These are phyloP conservation scores for Mesocentrotus franciscanus DNA, from an alignment of 53 echinoderm and acorn worm genomes.

Conservation along the genomic window DNA sequence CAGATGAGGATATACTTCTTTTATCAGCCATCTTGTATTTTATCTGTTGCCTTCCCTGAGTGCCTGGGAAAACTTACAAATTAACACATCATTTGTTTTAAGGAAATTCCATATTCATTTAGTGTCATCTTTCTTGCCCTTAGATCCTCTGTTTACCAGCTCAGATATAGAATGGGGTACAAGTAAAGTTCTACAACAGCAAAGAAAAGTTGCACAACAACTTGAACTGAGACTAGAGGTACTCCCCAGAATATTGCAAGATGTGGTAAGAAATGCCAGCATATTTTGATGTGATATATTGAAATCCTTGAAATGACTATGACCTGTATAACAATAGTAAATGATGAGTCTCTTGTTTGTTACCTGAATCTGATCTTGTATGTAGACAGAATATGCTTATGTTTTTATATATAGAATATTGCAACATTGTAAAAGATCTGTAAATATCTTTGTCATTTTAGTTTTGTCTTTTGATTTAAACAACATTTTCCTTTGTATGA, in stretches of 20 bases:
- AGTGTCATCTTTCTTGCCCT: neutral
- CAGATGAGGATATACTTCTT: neutral
- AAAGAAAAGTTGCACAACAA: slow-evolving; percentile 71
- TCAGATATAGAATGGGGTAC: slow-evolving; percentile 88
- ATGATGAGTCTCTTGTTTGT: neutral
- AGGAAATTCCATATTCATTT: neutral
- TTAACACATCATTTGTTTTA: neutral
- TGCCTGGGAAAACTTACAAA: neutral
- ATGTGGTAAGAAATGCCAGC: slow-evolving; percentile 79
- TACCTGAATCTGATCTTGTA: too few relatives aligned
- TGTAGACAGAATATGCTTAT: neutral
- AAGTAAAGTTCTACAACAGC: slow-evolving; percentile 77
- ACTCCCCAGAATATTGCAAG: slow-evolving; percentile 80
- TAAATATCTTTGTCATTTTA: neutral
- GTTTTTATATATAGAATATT: neutral
- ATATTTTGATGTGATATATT: neutral
- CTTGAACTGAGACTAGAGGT: slow-evolving; percentile 71
- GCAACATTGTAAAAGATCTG: neutral
- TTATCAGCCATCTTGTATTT: neutral
- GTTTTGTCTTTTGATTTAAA: neutral
- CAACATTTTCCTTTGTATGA: neutral
- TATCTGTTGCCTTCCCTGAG: neutral
- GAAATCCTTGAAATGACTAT: neutral
- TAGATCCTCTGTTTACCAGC: slow-evolving; percentile 36
- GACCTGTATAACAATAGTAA: neutral